Percentiles rank a stretch among this genome's conserved stretches.
These are phyloP conservation scores for Caenorhabditis virilis DNA, from an alignment of 2,888 invertebrate genomes.

Conservation along the genomic window DNA sequence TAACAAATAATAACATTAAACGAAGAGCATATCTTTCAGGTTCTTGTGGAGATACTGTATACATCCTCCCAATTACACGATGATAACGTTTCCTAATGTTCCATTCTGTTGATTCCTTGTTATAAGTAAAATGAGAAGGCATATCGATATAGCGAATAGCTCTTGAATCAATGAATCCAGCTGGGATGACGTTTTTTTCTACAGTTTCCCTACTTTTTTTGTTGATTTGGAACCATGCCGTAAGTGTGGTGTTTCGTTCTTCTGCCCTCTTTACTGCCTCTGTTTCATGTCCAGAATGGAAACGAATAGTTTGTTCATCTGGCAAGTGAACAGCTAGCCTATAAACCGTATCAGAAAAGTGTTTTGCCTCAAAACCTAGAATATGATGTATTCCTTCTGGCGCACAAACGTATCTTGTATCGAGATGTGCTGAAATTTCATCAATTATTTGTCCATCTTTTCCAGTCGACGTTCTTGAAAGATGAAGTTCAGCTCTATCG, in stretches of 20 bases:
- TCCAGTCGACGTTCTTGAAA: background rate
- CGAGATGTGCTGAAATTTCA: conserved; percentile 26
- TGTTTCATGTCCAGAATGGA: conserved; percentile 4
- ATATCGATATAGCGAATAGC: conserved; percentile 9
- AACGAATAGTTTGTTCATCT: conserved; percentile 23
- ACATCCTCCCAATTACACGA: conserved; percentile 17
- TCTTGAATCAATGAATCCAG: conserved; percentile 1
- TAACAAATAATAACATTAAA: conserved; percentile 9
- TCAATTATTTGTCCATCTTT: conserved; percentile 5
- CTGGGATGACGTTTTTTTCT: background rate
- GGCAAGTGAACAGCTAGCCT: conserved; percentile 34
- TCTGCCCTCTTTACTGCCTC: background rate
- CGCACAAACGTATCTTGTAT: conserved; percentile 37
- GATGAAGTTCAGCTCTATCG: background rate
- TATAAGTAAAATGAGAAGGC: conserved; percentile 19
- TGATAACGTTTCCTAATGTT: background rate
- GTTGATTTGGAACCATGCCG: conserved; percentile 8
- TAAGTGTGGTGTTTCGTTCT: conserved; percentile 3
- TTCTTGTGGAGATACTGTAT: conserved; percentile 17
- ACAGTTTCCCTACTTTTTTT: background rate
- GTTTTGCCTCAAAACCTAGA: conserved; percentile 24
- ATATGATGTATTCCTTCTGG: conserved; percentile 35
- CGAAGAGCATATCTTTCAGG: conserved; percentile 20
- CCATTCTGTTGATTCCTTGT: conserved; percentile 7
- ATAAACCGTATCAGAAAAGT: conserved; percentile 4